phyloP scores from a whole-genome alignment of 2,797 vertebrate genomes.

The Ammospiza maritima region DNA sequence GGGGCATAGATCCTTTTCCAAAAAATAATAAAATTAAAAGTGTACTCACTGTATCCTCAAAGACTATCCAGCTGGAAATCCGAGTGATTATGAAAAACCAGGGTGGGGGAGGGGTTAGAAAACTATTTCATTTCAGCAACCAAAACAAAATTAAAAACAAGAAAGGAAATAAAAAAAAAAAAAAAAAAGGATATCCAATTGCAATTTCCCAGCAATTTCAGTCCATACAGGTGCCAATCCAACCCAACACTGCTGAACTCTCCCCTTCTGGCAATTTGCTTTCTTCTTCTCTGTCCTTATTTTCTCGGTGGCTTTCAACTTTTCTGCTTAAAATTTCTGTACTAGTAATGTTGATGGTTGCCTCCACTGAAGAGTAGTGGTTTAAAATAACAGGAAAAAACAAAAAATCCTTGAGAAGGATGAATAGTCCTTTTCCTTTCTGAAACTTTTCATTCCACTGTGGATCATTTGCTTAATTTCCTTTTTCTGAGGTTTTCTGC shows the following conservation, averaged over 20 bases:
- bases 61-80: constrained; percentile 78
- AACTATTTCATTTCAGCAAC: constrained; percentile 70
- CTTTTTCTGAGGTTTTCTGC: constrained; percentile 67
- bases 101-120: constrained; percentile 23
- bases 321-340: constrained; percentile 69
- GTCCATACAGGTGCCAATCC: constrained; percentile 79
- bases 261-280: constrained; percentile 46
- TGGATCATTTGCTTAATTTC: constrained; percentile 66
- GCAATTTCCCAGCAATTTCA: constrained; percentile 86
- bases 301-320: constrained; percentile 72
- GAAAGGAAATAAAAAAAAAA: neutral
- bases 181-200: constrained; percentile 80
- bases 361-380: constrained; percentile 39
- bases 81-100: constrained; percentile 58
- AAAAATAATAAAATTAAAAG: constrained; percentile 46
- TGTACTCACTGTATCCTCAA: constrained; percentile 79
- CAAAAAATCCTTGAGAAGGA: neutral
- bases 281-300: constrained; percentile 38
- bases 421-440: constrained; percentile 63
- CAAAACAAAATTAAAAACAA: constrained; percentile 43
- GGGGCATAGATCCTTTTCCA: neutral
- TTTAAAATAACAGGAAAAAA: neutral
- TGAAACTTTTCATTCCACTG: constrained; percentile 79
- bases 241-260: constrained; percentile 67
- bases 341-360: constrained; percentile 43